phyloP scores from a whole-genome alignment of 2,797 vertebrate species.

The Oreochromis grahami region DNA sequence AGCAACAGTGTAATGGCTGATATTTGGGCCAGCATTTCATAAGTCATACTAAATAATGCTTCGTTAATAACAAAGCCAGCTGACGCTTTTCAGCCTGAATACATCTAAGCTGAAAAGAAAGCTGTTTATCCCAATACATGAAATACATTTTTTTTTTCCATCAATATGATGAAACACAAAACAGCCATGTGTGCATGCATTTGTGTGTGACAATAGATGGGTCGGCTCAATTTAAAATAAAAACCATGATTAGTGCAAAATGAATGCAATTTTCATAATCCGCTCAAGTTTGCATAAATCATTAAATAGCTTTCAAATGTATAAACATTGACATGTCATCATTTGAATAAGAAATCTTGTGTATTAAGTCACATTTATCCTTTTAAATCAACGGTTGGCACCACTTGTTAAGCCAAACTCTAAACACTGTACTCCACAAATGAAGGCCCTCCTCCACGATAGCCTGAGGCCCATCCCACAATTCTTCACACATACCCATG shows the following conservation, averaged over 20 bases:
- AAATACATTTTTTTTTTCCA: neutral
- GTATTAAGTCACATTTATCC: neutral
- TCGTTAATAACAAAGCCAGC: slow-evolving; percentile 40
- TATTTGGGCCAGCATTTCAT: slow-evolving; percentile 42
- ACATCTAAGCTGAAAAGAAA: slow-evolving; percentile 22
- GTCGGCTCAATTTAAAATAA: slow-evolving; percentile 47
- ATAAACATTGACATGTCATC: neutral
- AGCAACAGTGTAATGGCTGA: slow-evolving; percentile 34
- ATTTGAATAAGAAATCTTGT: neutral
- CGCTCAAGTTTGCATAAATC: neutral
- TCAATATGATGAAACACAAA: neutral
- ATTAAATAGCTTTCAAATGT: neutral
- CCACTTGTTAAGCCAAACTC: slow-evolving; percentile 22
- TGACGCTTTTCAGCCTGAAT: slow-evolving; percentile 46
- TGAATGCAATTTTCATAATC: slow-evolving; percentile 28
- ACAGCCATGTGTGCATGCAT: neutral
- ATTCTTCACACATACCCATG: slow-evolving; percentile 79
- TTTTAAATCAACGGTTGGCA: neutral
- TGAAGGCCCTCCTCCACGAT: slow-evolving; percentile 71
- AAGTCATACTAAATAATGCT: slow-evolving; percentile 41
- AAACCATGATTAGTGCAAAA: slow-evolving; percentile 46
- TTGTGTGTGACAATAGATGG: neutral
- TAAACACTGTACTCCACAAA: slow-evolving; percentile 52
- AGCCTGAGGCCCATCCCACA: slow-evolving; percentile 72
- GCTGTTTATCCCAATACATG: neutral